phyloP scores from a whole-genome alignment of 1,140 invertebrate species.

The Drosophila ercepeae region DNA sequence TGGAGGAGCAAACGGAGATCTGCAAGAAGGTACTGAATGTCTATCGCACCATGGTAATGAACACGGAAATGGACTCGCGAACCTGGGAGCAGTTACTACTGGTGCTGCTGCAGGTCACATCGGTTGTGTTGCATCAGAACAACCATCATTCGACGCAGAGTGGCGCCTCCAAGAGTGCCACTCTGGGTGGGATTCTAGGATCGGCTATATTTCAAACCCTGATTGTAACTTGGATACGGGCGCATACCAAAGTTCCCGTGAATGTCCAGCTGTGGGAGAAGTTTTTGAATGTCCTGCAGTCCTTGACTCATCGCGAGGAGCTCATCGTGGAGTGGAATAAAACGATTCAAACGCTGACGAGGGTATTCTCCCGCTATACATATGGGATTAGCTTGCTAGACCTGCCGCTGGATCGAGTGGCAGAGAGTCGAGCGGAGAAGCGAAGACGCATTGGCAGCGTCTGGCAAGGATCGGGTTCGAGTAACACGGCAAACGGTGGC shows the following conservation, averaged over 20 bases:
- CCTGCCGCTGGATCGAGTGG: conserved; percentile 92
- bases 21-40: conserved; percentile 98
- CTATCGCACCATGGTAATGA: conserved; percentile 98
- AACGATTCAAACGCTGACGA: conserved; percentile 97
- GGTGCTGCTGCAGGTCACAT: conserved; percentile 96
- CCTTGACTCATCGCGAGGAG: conserved; percentile 97
- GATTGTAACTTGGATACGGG: conserved; percentile 99
- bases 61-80: conserved; percentile 94
- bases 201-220: conserved; percentile 97
- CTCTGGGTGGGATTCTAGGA: conserved; percentile 88
- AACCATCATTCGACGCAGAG: conserved; percentile 85
- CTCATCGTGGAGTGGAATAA: conserved; percentile 99
- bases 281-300: conserved; percentile 94
- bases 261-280: conserved; percentile 96
- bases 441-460: conserved; percentile 85
- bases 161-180: conserved; percentile 84
- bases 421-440: conserved; percentile 91
- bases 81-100: conserved; percentile 96
- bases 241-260: conserved; percentile 96
- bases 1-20: conserved; percentile 97
- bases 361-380: conserved; percentile 95
- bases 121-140: conserved; percentile 91
- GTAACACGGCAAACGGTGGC: conserved; percentile 34
- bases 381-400: conserved; percentile 96
- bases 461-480: conserved; percentile 78